Conservation (phyloP, 2,797 vertebrate genomes). For the Eidolon dupreanum region DNA sequence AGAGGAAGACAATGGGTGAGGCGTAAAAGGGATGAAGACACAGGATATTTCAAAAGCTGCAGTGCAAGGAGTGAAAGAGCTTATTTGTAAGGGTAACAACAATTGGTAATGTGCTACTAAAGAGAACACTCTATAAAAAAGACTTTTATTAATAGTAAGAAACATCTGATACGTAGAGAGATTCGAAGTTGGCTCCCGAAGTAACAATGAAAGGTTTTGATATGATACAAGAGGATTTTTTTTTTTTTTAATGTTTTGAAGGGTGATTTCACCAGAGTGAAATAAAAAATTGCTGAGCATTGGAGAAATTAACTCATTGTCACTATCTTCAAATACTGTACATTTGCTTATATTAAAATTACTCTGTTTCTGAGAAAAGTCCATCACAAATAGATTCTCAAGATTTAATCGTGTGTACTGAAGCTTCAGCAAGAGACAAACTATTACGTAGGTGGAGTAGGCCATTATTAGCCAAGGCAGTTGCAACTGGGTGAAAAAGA, state of each 20-base stretch:
- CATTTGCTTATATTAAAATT: background rate
- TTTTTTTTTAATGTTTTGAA: background rate
- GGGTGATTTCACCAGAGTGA: background rate
- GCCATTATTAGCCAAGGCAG: background rate
- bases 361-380: background rate
- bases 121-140: background rate
- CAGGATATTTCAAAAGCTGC: background rate
- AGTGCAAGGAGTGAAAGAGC: background rate
- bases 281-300: background rate
- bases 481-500: slow-evolving; percentile 29
- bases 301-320: background rate
- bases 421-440: background rate
- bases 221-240: background rate
- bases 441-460: background rate
- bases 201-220: background rate
- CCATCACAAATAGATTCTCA: background rate
- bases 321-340: background rate
- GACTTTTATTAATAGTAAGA: background rate
- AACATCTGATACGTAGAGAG: background rate
- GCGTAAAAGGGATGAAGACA: background rate
- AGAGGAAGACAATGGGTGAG: background rate
- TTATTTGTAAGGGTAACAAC: background rate
- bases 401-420: background rate
- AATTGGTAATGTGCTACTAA: background rate
- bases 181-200: background rate